Evolutionary conservation across 1,140 invertebrate genomes (phyloP).

Genomic region (Nasonia giraulti): DNA sequence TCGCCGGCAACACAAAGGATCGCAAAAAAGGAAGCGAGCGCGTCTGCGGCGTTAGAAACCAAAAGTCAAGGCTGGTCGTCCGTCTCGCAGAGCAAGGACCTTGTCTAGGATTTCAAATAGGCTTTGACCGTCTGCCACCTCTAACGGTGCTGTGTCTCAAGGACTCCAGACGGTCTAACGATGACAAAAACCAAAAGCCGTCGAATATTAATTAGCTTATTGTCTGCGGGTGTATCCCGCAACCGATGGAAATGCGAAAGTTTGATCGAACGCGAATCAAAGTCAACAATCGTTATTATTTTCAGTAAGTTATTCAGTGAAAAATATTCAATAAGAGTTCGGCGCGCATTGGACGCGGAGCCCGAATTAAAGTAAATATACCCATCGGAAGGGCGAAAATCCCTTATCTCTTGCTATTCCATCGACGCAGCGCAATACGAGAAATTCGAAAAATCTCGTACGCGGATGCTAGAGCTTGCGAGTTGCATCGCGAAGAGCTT

Average conservation of each 20-base stretch:
- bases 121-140: conserved; percentile 68
- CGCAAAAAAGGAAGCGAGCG: conserved; percentile 27
- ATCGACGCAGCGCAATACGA: background rate
- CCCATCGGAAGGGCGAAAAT: background rate
- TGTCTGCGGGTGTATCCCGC: too few relatives aligned
- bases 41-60: conserved; percentile 60
- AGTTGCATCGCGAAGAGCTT: too few relatives aligned
- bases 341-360: too few relatives aligned
- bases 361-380: background rate
- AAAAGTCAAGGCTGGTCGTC: conserved; percentile 58
- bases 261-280: too few relatives aligned
- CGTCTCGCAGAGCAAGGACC: background rate
- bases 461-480: too few relatives aligned
- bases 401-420: background rate
- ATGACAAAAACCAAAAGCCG: background rate
- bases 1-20: background rate
- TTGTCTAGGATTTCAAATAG: conserved; percentile 51
- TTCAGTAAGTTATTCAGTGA: too few relatives aligned
- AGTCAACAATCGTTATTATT: too few relatives aligned
- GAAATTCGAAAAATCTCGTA: too few relatives aligned
- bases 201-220: too few relatives aligned
- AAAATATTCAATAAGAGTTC: background rate
- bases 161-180: conserved; percentile 27
- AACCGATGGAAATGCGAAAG: too few relatives aligned
- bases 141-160: conserved; percentile 62